phyloP scores from a whole-genome alignment of 64 coral and sea anemone species.

The Montipora sp. region DNA sequence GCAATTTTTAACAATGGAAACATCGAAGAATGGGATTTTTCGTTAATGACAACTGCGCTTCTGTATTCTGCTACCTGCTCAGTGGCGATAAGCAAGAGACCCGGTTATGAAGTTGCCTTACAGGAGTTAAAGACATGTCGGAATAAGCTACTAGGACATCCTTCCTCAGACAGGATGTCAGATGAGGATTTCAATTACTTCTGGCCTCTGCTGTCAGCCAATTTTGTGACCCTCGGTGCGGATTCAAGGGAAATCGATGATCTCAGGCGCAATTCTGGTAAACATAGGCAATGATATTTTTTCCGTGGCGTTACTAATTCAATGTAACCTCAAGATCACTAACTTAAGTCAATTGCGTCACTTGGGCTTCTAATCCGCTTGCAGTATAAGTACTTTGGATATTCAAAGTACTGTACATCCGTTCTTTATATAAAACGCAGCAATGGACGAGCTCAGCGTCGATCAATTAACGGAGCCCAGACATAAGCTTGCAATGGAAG shows the following conservation, averaged over 20 bases:
- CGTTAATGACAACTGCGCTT: constrained; percentile 63
- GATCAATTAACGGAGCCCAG: too few species aligned
- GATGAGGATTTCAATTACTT: constrained; percentile 37
- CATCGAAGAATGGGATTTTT: constrained; percentile 74
- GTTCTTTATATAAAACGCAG: too few species aligned
- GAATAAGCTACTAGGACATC: constrained; percentile 62
- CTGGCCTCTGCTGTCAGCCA: constrained; percentile 24
- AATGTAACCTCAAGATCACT: too few species aligned
- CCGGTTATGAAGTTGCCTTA: constrained; percentile 9
- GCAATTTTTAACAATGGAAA: constrained; percentile 55
- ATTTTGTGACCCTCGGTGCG: constrained; percentile 26
- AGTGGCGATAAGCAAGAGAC: constrained; percentile 7
- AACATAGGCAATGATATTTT: neutral
- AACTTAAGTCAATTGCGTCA: too few species aligned
- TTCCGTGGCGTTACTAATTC: too few species aligned
- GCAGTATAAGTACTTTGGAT: too few species aligned
- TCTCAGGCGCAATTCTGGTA: neutral
- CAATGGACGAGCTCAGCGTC: too few species aligned
- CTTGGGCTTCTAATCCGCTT: too few species aligned
- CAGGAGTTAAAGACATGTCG: constrained; percentile 4
- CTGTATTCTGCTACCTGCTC: constrained; percentile 27
- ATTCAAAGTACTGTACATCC: too few species aligned
- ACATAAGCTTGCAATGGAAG: too few species aligned
- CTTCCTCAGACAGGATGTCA: constrained; percentile 13
- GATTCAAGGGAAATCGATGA: neutral